Percentiles rank a stretch among this genome's conserved stretches.
phyloP scores from a whole-genome alignment of 2,113 vertebrate species.

The Nettapus auritus region DNA sequence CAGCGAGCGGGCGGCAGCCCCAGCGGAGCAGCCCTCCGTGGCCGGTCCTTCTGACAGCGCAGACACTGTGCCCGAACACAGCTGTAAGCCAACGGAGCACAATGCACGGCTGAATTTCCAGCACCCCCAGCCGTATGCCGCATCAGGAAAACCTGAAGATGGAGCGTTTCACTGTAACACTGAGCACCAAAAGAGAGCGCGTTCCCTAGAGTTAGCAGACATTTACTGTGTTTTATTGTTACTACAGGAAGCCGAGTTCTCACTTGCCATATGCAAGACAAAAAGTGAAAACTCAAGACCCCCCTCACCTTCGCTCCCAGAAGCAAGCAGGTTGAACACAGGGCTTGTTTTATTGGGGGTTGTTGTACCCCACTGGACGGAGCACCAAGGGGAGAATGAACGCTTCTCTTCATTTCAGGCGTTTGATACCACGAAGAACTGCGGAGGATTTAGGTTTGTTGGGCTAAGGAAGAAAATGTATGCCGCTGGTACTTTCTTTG shows the following conservation, averaged over 20 bases:
- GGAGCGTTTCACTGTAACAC: neutral
- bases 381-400: neutral
- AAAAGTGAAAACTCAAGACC: neutral
- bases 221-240: neutral
- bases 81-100: neutral
- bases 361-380: neutral
- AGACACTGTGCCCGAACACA: neutral
- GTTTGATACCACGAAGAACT: neutral
- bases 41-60: neutral
- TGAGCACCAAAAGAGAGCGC: neutral
- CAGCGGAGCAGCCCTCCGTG: neutral
- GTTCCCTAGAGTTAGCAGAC: neutral
- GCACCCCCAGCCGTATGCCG: neutral
- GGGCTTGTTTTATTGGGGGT: neutral
- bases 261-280: neutral
- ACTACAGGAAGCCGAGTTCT: neutral
- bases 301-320: neutral
- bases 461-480: neutral
- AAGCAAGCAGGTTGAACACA: neutral
- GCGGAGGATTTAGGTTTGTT: neutral
- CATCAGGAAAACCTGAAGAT: neutral
- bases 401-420: neutral
- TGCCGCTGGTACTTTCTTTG: conserved; percentile 18
- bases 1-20: neutral
- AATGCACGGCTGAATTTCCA: neutral